Conservation (phyloP, 1,140 invertebrate species). For the Drosophila leontia region DNA sequence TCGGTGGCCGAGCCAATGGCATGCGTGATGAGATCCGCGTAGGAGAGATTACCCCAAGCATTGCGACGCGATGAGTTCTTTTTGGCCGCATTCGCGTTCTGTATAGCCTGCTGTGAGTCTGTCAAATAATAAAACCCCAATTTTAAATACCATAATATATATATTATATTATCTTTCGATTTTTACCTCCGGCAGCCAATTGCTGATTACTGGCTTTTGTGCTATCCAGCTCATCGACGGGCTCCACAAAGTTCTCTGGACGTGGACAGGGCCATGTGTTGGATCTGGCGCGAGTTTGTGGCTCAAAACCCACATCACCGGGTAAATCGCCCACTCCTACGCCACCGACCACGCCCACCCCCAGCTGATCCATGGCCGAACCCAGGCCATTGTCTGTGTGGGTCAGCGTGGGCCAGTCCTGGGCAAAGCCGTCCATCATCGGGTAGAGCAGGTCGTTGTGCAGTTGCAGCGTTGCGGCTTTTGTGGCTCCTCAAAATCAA, state of each 20-base stretch:
- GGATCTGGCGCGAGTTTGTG: conserved; percentile 95
- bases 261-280: conserved; percentile 98
- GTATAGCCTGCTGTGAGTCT: conserved; percentile 85
- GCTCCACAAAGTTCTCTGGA: conserved; percentile 95
- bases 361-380: conserved; percentile 86
- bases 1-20: conserved; percentile 98
- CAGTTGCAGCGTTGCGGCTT: conserved; percentile 73
- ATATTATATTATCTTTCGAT: neutral
- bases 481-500: neutral
- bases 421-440: conserved; percentile 81
- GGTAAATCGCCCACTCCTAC: conserved; percentile 87
- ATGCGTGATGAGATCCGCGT: conserved; percentile 99
- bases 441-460: conserved; percentile 67
- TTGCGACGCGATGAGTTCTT: conserved; percentile 96
- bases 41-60: conserved; percentile 99
- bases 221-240: conserved; percentile 87
- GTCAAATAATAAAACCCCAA: too few species aligned
- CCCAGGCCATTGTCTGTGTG: conserved; percentile 69
- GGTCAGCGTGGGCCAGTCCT: conserved; percentile 78
- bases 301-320: conserved; percentile 92
- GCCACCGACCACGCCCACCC: conserved; percentile 12
- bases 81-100: conserved; percentile 87
- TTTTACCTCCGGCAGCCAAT: conserved; percentile 85
- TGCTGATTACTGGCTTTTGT: conserved; percentile 88
- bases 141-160: too few species aligned